Conservation (phyloP, 2,113 vertebrate species). For the Myotis lucifugus region DNA sequence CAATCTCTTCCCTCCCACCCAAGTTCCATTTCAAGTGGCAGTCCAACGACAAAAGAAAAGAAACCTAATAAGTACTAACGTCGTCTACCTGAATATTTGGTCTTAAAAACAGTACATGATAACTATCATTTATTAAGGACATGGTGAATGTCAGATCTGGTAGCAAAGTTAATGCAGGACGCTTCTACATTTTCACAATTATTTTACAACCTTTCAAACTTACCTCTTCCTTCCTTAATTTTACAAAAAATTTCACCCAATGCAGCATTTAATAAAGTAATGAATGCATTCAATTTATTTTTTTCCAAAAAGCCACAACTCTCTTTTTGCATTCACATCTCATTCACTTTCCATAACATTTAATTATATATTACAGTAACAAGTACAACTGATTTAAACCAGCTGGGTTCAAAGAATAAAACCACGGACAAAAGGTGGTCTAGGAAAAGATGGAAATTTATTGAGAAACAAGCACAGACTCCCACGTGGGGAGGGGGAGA, state of each 20-base stretch:
- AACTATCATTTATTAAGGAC: neutral
- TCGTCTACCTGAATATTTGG: neutral
- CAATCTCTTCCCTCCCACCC: neutral
- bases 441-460: too few species aligned
- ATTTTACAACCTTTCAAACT: neutral
- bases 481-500: too few species aligned
- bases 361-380: neutral
- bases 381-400: neutral
- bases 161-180: neutral
- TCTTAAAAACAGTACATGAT: neutral
- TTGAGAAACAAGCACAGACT: too few species aligned
- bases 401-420: neutral
- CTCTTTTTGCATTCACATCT: neutral
- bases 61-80: neutral
- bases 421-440: too few species aligned
- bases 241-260: neutral
- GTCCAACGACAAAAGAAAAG: neutral
- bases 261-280: neutral
- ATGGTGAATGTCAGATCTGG: neutral
- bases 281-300: neutral
- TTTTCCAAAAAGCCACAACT: slow-evolving; percentile 11
- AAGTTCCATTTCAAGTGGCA: neutral
- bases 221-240: neutral
- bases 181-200: neutral
- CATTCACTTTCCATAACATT: neutral